Conservation (phyloP, 2,113 vertebrate genomes). For the Mustelus asterias region DNA sequence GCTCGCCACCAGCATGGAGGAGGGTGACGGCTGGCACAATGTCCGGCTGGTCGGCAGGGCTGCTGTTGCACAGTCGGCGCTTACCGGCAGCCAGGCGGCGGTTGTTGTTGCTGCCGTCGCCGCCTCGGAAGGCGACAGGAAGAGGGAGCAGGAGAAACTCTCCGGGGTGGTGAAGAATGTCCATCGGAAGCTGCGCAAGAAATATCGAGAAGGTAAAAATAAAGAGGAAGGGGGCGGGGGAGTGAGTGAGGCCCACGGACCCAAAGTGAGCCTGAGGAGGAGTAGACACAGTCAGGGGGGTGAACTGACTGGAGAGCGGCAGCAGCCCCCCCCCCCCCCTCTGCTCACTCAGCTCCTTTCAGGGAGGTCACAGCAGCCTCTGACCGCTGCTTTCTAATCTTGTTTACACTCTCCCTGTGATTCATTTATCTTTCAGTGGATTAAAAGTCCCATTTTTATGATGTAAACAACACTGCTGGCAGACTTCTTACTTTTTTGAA, state of each 20-base stretch:
- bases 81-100: not conserved
- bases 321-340: not conserved
- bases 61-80: not conserved
- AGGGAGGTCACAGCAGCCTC: not conserved
- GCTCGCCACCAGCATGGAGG: not conserved
- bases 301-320: not conserved
- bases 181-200: slow-evolving; percentile 87
- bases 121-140: slow-evolving; percentile 40
- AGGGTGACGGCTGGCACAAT: not conserved
- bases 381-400: not conserved
- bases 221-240: not conserved
- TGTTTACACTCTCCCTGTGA: not conserved
- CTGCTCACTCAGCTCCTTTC: not conserved
- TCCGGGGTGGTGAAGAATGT: slow-evolving; percentile 90
- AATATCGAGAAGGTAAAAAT: slow-evolving; percentile 85
- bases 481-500: not conserved
- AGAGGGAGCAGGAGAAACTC: slow-evolving; percentile 83
- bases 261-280: not conserved
- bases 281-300: not conserved
- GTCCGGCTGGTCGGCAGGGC: not conserved
- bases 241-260: not conserved
- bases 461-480: not conserved
- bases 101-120: too few species aligned
- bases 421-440: not conserved
- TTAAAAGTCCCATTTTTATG: not conserved